These are phyloP conservation scores for Polymixis lichenea DNA, from an alignment of 2,888 invertebrate species.

Conservation along the genomic window DNA sequence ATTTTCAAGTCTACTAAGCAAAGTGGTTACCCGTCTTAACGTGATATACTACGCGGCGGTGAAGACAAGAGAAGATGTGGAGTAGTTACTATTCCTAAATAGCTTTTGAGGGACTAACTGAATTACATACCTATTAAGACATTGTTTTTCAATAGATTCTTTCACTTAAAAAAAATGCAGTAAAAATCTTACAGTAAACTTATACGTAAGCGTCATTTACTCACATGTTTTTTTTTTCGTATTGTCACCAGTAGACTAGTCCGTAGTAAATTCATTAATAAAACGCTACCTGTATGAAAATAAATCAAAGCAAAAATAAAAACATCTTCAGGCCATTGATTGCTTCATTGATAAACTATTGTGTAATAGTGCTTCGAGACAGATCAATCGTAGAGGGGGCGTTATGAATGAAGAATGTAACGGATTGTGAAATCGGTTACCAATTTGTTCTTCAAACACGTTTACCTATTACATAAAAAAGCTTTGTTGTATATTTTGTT, in stretches of 20 bases:
- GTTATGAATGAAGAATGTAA: conserved; percentile 43
- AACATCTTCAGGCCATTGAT: neutral
- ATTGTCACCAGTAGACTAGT: neutral
- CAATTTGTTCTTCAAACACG: conserved; percentile 35
- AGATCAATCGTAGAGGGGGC: neutral
- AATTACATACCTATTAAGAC: neutral
- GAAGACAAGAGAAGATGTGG: conserved; percentile 21
- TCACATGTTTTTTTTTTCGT: neutral
- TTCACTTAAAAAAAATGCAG: neutral
- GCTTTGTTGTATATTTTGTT: neutral
- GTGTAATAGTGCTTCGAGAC: conserved; percentile 11
- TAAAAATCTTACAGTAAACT: neutral
- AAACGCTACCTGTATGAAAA: neutral
- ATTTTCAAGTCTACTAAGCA: conserved; percentile 28
- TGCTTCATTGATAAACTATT: conserved; percentile 32
- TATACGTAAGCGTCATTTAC: neutral
- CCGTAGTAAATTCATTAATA: neutral
- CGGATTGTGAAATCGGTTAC: conserved; percentile 38
- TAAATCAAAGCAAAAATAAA: conserved; percentile 3
- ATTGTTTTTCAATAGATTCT: neutral
- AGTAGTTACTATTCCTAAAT: conserved; percentile 11
- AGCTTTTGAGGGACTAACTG: neutral
- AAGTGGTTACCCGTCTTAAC: conserved; percentile 43
- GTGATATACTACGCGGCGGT: conserved; percentile 32
- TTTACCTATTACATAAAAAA: conserved; percentile 33